Base-by-base conservation (phyloP, 2,113 vertebrate species). In the Cryptotis parvus region DNA sequence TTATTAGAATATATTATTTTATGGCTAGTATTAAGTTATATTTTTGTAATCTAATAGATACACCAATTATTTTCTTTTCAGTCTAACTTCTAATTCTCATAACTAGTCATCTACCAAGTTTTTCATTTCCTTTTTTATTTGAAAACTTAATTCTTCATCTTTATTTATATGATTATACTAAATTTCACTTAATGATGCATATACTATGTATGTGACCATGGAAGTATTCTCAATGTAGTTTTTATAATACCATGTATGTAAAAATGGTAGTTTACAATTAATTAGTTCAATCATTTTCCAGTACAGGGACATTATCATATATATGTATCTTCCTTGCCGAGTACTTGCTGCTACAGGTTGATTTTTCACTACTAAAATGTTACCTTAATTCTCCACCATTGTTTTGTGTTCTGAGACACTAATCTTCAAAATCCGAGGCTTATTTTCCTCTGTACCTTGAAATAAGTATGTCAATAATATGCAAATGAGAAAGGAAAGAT, bases 41-140 rank as follows among this genome's bases (percentile, higher is more conserved):
- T 91, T 93, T 92, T 73, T 92, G 31, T 39, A 76, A 74, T n/a
- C 73, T 74, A 87, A 45, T 43, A 84, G 41, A 58, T 81, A 89
- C 26, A 63, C 2, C 75, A 96, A 11, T 95, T 90, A 92, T 68
- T 65, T n/a, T n/a, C n/a, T n/a, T n/a, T 94, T 96, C 39, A 69
- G 85, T 89, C 18, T 52, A 90, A 84, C 31, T 31, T 88, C 85
- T 74, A 91, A 84, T 83, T 94, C n/a, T 41, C 49, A 90, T 35
- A 41, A 18, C 20, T 86, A 43, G 39, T 43, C 70, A 14, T 33
- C 45, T 84, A 35, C 52, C 89, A 95, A 91, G 43, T n/a, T 33
- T 43, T 73, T 3, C 35, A 8, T 35, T 4, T 95, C 72, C 65
- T 29, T 87, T 93, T 90, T 72, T 33, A 55, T 90, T 95, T 66